Conservation (phyloP, 2,113 vertebrate genomes). For the Cyanocitta stelleri region DNA sequence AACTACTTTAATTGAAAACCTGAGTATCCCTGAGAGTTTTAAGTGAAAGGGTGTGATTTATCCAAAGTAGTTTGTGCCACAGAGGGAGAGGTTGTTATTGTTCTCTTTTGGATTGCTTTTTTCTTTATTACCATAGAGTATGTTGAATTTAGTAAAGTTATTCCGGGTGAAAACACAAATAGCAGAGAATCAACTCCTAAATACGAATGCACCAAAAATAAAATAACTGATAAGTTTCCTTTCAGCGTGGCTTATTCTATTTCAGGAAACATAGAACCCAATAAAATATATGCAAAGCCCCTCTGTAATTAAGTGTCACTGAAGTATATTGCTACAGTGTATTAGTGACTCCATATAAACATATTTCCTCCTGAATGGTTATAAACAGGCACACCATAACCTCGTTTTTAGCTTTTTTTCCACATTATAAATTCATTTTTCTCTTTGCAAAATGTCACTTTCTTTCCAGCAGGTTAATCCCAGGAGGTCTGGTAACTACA, state of each 20-base stretch:
- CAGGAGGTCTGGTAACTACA: conserved; percentile 74
- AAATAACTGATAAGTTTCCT: neutral
- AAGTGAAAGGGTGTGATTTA: neutral
- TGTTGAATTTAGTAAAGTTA: neutral
- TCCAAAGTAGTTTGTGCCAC: neutral
- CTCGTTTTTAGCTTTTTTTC: conserved; percentile 56
- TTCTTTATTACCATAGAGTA: neutral
- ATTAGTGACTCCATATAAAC: conserved; percentile 58
- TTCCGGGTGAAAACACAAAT: neutral
- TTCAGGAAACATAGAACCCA: conserved; percentile 42
- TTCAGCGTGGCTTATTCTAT: neutral
- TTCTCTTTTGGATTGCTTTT: neutral
- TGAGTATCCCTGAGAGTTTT: neutral
- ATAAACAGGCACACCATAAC: conserved; percentile 64
- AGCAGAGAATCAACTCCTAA: neutral
- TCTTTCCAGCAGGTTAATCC: conserved; percentile 74
- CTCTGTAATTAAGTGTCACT: conserved; percentile 57
- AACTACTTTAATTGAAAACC: neutral
- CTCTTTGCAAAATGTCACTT: conserved; percentile 70
- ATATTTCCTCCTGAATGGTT: conserved; percentile 52
- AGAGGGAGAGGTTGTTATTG: neutral
- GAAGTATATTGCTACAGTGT: conserved; percentile 24
- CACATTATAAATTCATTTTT: conserved; percentile 68
- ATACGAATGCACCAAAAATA: neutral
- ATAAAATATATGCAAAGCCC: conserved; percentile 2